phyloP scores from a whole-genome alignment of 2,113 vertebrate genomes.

The Aptenodytes patagonicus region DNA sequence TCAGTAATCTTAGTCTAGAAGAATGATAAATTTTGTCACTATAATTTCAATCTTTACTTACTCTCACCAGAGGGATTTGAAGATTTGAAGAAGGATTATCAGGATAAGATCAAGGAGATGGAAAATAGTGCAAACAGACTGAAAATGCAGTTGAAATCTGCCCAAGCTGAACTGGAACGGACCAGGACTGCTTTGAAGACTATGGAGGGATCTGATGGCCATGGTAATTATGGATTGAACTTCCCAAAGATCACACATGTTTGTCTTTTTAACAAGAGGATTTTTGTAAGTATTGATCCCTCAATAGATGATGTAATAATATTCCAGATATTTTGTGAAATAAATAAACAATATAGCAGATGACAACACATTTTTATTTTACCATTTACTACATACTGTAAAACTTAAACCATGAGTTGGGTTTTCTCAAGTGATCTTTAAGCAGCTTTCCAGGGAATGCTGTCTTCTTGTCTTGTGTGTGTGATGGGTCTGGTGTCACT shows the following conservation, averaged over 20 bases:
- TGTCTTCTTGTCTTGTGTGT: not conserved
- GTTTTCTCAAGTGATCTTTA: not conserved
- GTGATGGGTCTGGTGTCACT: not conserved
- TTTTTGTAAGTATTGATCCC: not conserved
- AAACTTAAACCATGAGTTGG: not conserved
- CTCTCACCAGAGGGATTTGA: slow-evolving; percentile 76
- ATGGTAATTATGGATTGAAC: slow-evolving; percentile 67
- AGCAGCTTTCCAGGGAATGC: not conserved
- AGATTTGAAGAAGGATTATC: slow-evolving; percentile 72
- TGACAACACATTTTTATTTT: not conserved
- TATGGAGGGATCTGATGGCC: slow-evolving; percentile 75
- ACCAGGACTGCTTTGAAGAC: slow-evolving; percentile 73
- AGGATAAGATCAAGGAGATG: slow-evolving; percentile 70
- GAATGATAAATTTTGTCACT: not conserved
- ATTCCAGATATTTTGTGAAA: not conserved
- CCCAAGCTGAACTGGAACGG: slow-evolving; percentile 75
- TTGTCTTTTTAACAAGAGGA: not conserved
- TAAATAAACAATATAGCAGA: not conserved
- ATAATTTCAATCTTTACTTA: not conserved
- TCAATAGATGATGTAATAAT: not conserved
- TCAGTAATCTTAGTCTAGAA: not conserved
- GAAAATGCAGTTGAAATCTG: slow-evolving; percentile 73
- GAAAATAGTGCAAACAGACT: slow-evolving; percentile 73
- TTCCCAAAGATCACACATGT: not conserved
- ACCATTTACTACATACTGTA: not conserved